Percentiles rank a stretch among this genome's conserved stretches.
phyloP scores from a whole-genome alignment of 1,140 invertebrate genomes.

The Cherax destructor region DNA sequence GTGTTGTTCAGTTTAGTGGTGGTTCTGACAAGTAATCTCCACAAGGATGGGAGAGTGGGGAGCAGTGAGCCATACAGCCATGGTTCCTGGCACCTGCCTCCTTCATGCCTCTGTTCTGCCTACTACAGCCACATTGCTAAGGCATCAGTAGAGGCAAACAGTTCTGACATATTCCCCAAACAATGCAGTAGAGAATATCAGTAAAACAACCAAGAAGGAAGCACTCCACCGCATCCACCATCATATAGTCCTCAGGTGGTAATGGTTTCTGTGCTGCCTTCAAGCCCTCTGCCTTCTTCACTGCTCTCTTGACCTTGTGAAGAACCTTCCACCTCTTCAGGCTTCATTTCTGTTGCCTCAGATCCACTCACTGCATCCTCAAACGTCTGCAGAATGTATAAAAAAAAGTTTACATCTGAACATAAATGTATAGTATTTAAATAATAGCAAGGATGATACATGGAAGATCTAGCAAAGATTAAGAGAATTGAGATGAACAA shows the following conservation, averaged over 20 bases:
- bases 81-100: constrained; percentile 13
- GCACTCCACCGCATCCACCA: constrained; percentile 30
- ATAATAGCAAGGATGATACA: too few relatives aligned
- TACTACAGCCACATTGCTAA: constrained; percentile 13
- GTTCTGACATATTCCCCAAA: constrained; percentile 24
- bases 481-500: too few relatives aligned
- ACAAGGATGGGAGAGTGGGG: constrained; percentile 31
- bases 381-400: constrained; percentile 7
- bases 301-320: background rate
- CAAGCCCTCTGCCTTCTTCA: constrained; percentile 24
- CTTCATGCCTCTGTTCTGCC: constrained; percentile 8
- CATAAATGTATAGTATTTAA: too few relatives aligned
- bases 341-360: constrained; percentile 25
- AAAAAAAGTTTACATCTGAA: background rate
- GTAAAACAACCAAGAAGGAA: constrained; percentile 23
- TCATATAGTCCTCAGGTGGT: constrained; percentile 47
- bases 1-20: constrained; percentile 16
- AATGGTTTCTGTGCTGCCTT: constrained; percentile 26
- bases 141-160: constrained; percentile 39
- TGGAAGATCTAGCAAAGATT: too few relatives aligned
- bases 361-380: constrained; percentile 44
- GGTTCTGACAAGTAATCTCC: constrained; percentile 28
- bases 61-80: constrained; percentile 3
- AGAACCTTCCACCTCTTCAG: constrained; percentile 37
- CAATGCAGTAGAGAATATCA: constrained; percentile 36